Evolutionary conservation across 2,113 vertebrate genomes (phyloP).

Genomic region (Pungitius pungitius): DNA sequence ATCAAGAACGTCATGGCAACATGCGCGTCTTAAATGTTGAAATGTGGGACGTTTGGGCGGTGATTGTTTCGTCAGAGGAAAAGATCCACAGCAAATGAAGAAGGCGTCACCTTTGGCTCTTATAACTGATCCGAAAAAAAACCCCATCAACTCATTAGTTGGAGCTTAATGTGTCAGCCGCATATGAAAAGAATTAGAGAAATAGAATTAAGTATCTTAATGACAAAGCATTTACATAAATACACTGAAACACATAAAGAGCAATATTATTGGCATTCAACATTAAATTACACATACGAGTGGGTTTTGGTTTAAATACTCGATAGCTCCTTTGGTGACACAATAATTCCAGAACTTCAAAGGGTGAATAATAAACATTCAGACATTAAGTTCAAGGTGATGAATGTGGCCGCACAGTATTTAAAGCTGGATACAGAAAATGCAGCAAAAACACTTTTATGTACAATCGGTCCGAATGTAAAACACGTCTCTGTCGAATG

Average conservation of each 20-base stretch:
- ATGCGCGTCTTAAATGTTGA: neutral
- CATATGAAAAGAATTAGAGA: neutral
- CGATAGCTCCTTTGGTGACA: neutral
- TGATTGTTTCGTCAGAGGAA: neutral
- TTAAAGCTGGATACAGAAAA: conserved; percentile 27
- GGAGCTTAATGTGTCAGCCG: neutral
- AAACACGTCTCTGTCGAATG: neutral
- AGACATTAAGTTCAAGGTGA: conserved; percentile 3
- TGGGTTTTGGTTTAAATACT: conserved; percentile 10
- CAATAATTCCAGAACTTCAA: neutral
- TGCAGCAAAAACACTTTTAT: neutral
- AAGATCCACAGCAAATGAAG: neutral
- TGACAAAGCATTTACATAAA: conserved; percentile 39
- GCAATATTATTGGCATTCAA: neutral
- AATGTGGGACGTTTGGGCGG: neutral
- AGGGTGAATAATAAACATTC: neutral
- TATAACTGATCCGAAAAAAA: neutral
- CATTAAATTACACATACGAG: neutral
- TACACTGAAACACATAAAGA: conserved; percentile 26
- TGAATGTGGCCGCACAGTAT: neutral
- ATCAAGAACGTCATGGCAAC: neutral
- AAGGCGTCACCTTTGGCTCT: neutral
- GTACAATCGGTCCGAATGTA: neutral
- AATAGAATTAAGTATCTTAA: conserved; percentile 4
- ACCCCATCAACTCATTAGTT: neutral